Evolutionary conservation across 2,888 invertebrate genomes (phyloP), one percentile per base, ranked within the genome.

Genomic region (Spisula subtruncata): DNA sequence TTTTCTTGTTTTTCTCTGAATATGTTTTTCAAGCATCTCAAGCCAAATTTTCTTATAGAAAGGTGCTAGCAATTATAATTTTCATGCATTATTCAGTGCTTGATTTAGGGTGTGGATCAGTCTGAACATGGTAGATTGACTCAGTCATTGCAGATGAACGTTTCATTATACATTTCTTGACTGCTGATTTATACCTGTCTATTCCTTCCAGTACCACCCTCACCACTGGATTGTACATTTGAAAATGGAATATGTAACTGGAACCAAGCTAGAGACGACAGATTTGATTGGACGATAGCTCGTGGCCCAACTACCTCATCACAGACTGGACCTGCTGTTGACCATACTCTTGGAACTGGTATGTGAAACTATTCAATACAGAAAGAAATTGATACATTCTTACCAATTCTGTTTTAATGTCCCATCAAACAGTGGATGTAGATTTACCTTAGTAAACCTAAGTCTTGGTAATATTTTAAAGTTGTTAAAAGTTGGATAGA

Each of bases 291-390:
- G 96, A 94, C 94, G n/a, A 87, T 93, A 86, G 88, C 91, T 0
- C 86, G 91, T 41, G 94, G 94, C n/a, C 90, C 92, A 16, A 94
- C 95, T 16, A 83, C 92, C 12, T 92, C 91, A 46, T 25, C 84
- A 10, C 90, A 89, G 41, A 96, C 95, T 35, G 96, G 95, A 84
- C 96, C 96, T 0, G 51, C 93, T 48, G 89, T 85, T 84, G 96
- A 96, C 88, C 96, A 96, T 90, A 96, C 95, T 1, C 90, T 92
- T 32, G 94, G 95, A n/a, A 95, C 94, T 89, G 95, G 96, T 95
- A 86, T 88, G 90, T 46, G 29, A 51, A 51, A 51, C 51, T 16
- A n/a, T 66, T 66, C 25, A 66, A 66, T 2, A n/a, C 0, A 66
- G n/a, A 1, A 66, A 66, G 41, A 41, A 51, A 51, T 1, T 51